Conservation (phyloP, 2,113 vertebrate genomes). For the Probosciger aterrimus region DNA sequence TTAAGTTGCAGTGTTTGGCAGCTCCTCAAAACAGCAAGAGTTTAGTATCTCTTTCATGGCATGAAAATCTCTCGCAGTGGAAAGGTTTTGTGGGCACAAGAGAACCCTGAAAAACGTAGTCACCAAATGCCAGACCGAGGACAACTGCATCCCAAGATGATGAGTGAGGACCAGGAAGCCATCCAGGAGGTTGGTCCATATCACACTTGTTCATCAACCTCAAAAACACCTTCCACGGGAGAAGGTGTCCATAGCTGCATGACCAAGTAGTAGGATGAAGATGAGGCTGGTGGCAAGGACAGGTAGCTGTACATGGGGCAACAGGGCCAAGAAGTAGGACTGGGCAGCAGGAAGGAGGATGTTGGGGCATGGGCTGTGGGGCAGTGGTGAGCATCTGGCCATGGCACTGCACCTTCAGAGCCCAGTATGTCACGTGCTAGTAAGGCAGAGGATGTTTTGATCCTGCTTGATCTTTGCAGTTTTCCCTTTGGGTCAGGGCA, state of each 20-base stretch:
- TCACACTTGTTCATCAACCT: not conserved
- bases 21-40: not conserved
- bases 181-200: not conserved
- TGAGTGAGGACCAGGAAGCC: not conserved
- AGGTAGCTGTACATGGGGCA: not conserved
- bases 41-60: not conserved
- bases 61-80: not conserved
- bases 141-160: not conserved
- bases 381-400: not conserved
- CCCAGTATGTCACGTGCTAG: rapidly evolving
- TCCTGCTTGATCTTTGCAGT: not conserved
- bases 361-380: rapidly evolving
- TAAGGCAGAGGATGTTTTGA: not conserved
- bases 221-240: rapidly evolving
- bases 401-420: not conserved
- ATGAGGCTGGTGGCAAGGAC: not conserved
- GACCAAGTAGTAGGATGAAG: not conserved
- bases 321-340: not conserved
- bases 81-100: not conserved
- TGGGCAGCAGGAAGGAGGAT: not conserved
- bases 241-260: not conserved
- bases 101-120: not conserved
- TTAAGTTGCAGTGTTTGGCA: not conserved
- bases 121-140: not conserved
- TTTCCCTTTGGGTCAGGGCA: not conserved